These are phyloP conservation scores for Thalassarche chlororhynchos DNA, from an alignment of 2,113 vertebrate species.

Conservation along the genomic window DNA sequence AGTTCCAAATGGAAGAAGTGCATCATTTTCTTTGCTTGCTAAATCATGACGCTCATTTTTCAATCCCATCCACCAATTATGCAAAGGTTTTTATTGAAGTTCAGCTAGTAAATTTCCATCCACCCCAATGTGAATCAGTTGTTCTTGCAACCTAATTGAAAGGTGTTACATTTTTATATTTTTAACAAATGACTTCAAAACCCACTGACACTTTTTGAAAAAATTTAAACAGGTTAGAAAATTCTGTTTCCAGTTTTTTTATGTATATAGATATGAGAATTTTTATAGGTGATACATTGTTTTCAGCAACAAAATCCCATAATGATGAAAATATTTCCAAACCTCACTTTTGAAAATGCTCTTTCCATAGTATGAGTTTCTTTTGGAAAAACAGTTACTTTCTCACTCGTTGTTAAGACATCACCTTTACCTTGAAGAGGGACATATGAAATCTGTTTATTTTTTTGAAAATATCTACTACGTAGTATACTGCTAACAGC, in stretches of 20 bases:
- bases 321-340: neutral
- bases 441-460: neutral
- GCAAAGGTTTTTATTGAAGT: neutral
- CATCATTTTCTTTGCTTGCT: neutral
- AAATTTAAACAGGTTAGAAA: neutral
- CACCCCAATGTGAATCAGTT: neutral
- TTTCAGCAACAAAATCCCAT: neutral
- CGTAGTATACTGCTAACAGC: neutral
- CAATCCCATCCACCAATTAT: neutral
- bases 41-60: neutral
- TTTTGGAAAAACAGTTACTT: neutral
- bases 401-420: rapidly evolving
- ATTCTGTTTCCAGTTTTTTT: neutral
- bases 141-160: neutral
- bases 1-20: neutral
- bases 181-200: neutral
- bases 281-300: neutral
- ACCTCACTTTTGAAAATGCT: neutral
- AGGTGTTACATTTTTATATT: neutral
- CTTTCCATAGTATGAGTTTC: neutral
- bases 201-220: neutral
- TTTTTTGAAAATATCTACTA: neutral
- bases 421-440: neutral
- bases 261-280: neutral
- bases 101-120: neutral